A percentile compares a stretch with the other conserved stretches of the same genome.
Evolutionary conservation across 2,113 vertebrate species (phyloP).

Genomic region (Hyperoodon ampullatus): DNA sequence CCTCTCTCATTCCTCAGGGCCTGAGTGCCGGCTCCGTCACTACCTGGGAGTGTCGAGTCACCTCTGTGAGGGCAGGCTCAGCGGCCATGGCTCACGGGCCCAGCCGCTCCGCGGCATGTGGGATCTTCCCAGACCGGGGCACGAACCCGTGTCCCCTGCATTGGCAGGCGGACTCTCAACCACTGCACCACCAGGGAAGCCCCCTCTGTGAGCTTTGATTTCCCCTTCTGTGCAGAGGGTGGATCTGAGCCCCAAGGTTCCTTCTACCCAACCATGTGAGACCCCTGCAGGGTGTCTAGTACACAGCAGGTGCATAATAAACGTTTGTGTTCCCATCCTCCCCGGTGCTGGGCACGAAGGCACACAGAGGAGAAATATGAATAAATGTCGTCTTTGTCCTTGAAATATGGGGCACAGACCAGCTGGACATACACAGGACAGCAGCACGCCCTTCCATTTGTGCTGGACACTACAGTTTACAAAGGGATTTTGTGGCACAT

Average conservation of each 20-base stretch:
- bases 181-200: no score
- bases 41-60: not conserved
- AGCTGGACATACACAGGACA: not conserved
- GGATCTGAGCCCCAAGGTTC: not conserved
- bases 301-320: not conserved
- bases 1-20: not conserved
- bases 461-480: rapidly evolving
- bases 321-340: not conserved
- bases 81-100: no score
- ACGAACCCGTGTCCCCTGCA: no score
- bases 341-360: not conserved
- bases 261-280: not conserved
- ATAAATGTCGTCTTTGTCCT: not conserved
- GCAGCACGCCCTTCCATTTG: rapidly evolving
- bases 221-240: not conserved
- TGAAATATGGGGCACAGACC: not conserved
- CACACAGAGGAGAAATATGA: not conserved
- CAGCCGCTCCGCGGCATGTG: no score
- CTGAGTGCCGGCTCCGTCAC: not conserved
- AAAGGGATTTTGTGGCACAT: not conserved
- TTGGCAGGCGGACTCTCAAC: no score
- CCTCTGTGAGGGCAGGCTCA: not conserved
- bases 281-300: not conserved
- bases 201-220: not conserved
- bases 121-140: no score